Base-by-base conservation (phyloP, 2,888 invertebrate genomes). In the Lysandra bellargus region DNA sequence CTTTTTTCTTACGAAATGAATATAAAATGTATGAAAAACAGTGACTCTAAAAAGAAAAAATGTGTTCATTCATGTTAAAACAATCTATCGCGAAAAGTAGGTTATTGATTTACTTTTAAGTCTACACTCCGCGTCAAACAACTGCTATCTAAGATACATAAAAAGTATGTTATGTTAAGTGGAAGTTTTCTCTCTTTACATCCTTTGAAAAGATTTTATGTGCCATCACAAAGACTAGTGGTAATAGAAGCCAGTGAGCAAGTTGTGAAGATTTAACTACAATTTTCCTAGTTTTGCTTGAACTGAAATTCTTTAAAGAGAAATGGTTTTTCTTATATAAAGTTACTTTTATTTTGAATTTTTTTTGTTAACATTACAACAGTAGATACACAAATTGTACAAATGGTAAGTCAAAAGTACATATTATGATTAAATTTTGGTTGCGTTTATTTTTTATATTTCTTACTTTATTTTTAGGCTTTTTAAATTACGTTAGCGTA, bases 161-260 rank as follows among this genome's bases (percentile, higher is more conserved):
- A 44, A 44, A 74, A 74, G 44, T 74, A 74, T 74, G 74, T 74
- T 44, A 74, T 74, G 40, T 74, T 44, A 74, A 74, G 74, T 44
- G 74, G 44, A 74, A 74, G 44, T 44, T 44, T 40, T 74, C 44
- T 44, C 44, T 74, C 74, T 74, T 74, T 74, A 74, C 44, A 74
- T 44, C 74, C 12, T 74, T 74, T 74, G 40, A 74, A 74, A 74
- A 74, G 40, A 74, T 74, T 74, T 74, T 44, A 74, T 74, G 40
- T 74, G 74, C 40, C 74, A 74, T 74, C 40, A 74, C 74, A 44
- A 74, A 44, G 74, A 40, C 33, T 73, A 44, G 74, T 30, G 17
- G 74, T 74, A 23, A 44, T 69, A 74, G 44, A 74, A 23, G 44
- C 44, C 74, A 44, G 74, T 9, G 40, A 74, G 44, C 23, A 74